Percentiles rank a stretch among this genome's conserved stretches.
Evolutionary conservation across 2,113 vertebrate genomes (phyloP).

Genomic region (Ceratotherium simum): DNA sequence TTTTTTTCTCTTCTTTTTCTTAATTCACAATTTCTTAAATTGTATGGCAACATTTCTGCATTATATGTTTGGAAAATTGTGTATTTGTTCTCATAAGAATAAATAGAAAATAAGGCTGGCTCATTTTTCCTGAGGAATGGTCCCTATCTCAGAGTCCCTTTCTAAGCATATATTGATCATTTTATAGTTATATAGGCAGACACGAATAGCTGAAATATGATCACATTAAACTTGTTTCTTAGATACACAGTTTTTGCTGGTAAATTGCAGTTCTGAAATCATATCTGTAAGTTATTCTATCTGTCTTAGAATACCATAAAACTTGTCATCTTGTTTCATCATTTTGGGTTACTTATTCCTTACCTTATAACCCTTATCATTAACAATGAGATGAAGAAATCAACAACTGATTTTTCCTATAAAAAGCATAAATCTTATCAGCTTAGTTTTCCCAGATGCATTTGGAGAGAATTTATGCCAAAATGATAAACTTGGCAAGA

Average conservation of each 20-base stretch:
- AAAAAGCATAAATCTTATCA: neutral
- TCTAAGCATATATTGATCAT: neutral
- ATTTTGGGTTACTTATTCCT: neutral
- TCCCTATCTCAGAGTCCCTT: neutral
- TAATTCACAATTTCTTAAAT: neutral
- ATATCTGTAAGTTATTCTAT: neutral
- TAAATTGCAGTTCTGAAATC: constrained; percentile 25
- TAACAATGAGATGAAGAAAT: constrained; percentile 53
- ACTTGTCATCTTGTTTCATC: neutral
- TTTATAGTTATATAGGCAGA: neutral
- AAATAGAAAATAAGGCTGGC: neutral
- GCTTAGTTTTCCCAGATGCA: neutral
- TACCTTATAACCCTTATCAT: neutral
- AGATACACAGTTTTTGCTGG: neutral
- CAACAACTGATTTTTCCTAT: neutral
- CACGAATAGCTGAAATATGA: neutral
- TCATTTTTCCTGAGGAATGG: neutral
- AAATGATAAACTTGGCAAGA: constrained; percentile 38
- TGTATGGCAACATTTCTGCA: neutral
- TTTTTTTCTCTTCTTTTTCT: neutral
- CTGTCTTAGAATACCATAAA: constrained; percentile 16
- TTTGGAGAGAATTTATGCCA: neutral
- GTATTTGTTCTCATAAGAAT: neutral
- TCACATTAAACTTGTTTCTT: constrained; percentile 40
- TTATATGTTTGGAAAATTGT: neutral